phyloP scores from a whole-genome alignment of 2,888 invertebrate genomes.

The Dromius quadrimaculatus region DNA sequence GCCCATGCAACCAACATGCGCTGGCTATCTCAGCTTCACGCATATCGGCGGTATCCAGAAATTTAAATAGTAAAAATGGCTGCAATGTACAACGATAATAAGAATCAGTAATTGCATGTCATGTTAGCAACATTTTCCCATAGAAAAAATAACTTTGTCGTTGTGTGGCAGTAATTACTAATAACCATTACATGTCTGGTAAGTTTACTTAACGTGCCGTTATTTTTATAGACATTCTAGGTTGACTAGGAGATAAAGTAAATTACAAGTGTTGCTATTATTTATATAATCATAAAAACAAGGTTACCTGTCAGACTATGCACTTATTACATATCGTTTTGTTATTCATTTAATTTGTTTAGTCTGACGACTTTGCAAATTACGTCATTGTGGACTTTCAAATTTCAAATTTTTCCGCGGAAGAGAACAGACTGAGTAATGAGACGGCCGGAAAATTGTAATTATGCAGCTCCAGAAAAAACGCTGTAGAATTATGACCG shows the following conservation, averaged over 20 bases:
- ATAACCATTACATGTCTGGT: slow-evolving; percentile 25
- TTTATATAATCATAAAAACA: slow-evolving; percentile 34
- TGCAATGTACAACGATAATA: too few relatives aligned
- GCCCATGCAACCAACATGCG: too few relatives aligned
- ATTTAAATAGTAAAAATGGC: too few relatives aligned
- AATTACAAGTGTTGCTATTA: slow-evolving; percentile 37
- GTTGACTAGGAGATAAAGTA: slow-evolving; percentile 36
- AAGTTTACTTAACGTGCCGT: slow-evolving; percentile 32
- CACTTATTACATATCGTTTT: slow-evolving; percentile 27
- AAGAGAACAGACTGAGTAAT: too few relatives aligned
- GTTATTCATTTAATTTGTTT: slow-evolving; percentile 34
- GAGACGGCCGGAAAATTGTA: too few relatives aligned
- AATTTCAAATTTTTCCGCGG: not conserved
- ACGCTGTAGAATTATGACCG: too few relatives aligned
- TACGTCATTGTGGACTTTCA: slow-evolving; percentile 28
- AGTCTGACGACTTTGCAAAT: slow-evolving; percentile 26
- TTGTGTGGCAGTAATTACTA: slow-evolving; percentile 1
- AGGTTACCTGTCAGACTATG: slow-evolving; percentile 40
- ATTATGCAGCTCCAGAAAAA: too few relatives aligned
- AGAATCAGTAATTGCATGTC: too few relatives aligned
- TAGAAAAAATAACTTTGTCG: too few relatives aligned
- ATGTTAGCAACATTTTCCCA: too few relatives aligned
- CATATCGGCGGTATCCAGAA: too few relatives aligned
- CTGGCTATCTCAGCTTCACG: too few relatives aligned
- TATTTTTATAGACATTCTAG: slow-evolving; percentile 44